Percentiles rank a stretch among this genome's conserved stretches.
These are phyloP conservation scores for Pimpla rufipes DNA, from an alignment of 2,888 invertebrate species.

Conservation along the genomic window DNA sequence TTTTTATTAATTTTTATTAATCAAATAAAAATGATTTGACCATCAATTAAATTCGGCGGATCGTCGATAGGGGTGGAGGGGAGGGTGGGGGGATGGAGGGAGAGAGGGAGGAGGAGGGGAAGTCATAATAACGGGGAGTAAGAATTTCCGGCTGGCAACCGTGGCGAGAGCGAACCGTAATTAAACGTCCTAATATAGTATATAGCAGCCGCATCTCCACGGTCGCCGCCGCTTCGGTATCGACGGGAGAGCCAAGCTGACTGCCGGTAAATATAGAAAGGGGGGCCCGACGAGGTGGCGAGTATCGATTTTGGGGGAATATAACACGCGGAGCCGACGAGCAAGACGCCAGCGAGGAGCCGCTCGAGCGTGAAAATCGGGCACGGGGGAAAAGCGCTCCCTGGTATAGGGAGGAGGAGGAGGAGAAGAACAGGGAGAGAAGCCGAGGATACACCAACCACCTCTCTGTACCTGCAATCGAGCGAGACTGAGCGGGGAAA, in stretches of 20 bases:
- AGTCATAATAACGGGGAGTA: conserved; percentile 4
- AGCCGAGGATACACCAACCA: neutral
- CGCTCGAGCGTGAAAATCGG: conserved; percentile 48
- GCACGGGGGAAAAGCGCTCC: conserved; percentile 38
- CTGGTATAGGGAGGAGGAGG: conserved; percentile 3
- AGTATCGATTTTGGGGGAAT: conserved; percentile 41
- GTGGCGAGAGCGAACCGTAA: conserved; percentile 47
- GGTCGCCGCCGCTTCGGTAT: conserved; percentile 4
- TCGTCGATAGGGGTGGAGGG: too few relatives aligned
- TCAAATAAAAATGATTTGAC: too few relatives aligned
- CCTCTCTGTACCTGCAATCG: conserved; percentile 23
- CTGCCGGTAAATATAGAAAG: conserved; percentile 42
- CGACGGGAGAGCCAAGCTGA: conserved; percentile 18
- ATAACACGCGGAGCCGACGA: conserved; percentile 13
- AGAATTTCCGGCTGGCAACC: conserved; percentile 50
- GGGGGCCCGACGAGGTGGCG: neutral
- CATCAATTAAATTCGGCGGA: too few relatives aligned
- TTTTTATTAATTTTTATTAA: too few relatives aligned
- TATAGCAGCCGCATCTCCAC: neutral
- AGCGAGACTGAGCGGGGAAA: conserved; percentile 24
- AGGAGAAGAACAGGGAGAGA: neutral
- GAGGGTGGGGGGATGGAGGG: neutral
- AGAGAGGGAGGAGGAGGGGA: neutral
- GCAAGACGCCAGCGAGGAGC: conserved; percentile 21
- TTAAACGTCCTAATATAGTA: conserved; percentile 28